Conservation (phyloP, 2,113 vertebrate species). For the Emberiza fucata region DNA sequence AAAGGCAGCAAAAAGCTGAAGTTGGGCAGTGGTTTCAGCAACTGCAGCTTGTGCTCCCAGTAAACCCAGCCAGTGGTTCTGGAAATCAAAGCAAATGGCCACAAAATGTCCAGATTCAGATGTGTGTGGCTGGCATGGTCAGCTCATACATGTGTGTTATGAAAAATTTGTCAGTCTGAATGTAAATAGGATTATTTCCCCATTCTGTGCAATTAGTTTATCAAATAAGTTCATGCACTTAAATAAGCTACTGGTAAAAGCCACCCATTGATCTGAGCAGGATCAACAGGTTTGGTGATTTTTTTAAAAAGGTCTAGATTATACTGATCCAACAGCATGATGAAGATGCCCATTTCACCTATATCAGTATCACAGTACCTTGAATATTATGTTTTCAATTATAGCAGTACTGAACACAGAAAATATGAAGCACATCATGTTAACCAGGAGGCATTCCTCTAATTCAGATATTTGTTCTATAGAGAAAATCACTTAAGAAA, state of each 20-base stretch:
- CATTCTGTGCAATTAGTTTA: not conserved
- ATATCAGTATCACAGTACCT: not conserved
- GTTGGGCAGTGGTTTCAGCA: not conserved
- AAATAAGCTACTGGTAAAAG: not conserved
- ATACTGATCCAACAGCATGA: not conserved
- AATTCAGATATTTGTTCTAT: not conserved
- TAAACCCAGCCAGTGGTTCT: not conserved
- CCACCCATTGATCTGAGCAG: not conserved
- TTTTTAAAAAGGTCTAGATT: not conserved
- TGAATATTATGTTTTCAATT: not conserved
- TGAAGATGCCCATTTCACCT: not conserved
- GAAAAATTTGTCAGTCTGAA: not conserved
- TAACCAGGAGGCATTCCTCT: not conserved
- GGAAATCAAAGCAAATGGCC: not conserved
- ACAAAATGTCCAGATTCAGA: not conserved
- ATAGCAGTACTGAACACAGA: not conserved
- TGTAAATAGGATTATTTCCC: not conserved
- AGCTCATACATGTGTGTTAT: rapidly evolving
- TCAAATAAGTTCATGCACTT: not conserved
- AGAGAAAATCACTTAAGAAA: not conserved
- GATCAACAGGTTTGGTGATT: not conserved
- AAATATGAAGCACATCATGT: not conserved
- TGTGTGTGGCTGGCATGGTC: not conserved
- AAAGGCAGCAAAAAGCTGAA: not conserved
- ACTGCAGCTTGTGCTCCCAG: not conserved